Conservation (phyloP, 2,113 vertebrate species). For the Delphinus delphis region DNA sequence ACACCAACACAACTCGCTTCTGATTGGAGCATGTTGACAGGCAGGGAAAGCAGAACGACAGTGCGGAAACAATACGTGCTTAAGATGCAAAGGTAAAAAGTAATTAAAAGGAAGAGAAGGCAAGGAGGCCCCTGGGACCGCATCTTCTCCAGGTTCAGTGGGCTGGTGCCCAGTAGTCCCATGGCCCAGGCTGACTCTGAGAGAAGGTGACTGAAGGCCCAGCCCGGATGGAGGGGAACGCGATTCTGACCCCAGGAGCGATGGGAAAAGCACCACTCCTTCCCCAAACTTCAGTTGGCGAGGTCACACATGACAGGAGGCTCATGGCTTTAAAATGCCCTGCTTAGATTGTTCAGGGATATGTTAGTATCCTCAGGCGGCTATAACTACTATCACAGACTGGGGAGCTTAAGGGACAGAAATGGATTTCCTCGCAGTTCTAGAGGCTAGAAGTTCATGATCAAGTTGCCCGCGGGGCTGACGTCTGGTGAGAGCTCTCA, state of each 20-base stretch:
- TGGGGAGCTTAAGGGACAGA: no score
- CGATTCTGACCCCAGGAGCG: not conserved
- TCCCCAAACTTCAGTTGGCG: not conserved
- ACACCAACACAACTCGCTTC: constrained; percentile 36
- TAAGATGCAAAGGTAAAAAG: not conserved
- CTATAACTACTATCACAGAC: not conserved
- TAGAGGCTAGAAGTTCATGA: not conserved
- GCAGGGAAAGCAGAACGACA: constrained; percentile 63
- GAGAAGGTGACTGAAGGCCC: not conserved
- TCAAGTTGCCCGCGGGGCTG: not conserved
- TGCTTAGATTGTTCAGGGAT: not conserved
- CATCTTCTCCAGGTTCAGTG: not conserved
- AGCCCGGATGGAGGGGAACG: not conserved
- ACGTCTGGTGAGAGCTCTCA: not conserved
- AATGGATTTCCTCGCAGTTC: not conserved
- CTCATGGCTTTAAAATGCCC: not conserved
- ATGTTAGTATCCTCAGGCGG: not conserved
- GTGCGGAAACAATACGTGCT: constrained; percentile 13
- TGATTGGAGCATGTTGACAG: constrained; percentile 39
- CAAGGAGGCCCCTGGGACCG: constrained; percentile 40
- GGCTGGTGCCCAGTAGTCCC: not conserved
- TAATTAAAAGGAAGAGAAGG: constrained; percentile 61
- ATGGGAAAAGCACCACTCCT: not conserved
- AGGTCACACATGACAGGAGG: not conserved
- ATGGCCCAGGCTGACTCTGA: not conserved